Conservation (phyloP, 1,140 invertebrate species). For the Pogonus chalceus region DNA sequence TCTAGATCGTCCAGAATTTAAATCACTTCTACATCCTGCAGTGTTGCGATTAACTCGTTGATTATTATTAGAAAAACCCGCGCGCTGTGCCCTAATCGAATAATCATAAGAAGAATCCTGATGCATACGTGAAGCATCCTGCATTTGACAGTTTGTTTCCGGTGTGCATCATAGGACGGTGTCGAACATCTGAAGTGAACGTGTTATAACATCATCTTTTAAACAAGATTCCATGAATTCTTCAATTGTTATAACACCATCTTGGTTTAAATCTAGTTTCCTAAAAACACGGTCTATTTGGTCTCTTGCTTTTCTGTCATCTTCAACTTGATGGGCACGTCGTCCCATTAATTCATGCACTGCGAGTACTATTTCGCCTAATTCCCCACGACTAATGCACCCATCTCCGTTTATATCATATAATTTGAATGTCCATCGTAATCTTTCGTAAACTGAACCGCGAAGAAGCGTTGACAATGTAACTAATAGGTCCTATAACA, state of each 20-base stretch:
- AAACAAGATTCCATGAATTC: conserved; percentile 94
- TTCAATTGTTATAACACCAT: conserved; percentile 91
- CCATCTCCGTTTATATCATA: conserved; percentile 95
- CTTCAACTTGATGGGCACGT: conserved; percentile 56
- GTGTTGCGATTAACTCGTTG: no score
- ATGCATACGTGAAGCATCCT: no score
- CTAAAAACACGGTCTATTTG: conserved; percentile 76
- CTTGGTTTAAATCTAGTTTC: conserved; percentile 87
- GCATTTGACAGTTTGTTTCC: no score
- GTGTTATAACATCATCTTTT: conserved; percentile 76
- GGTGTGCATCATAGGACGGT: conserved; percentile 56
- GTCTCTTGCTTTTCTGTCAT: conserved; percentile 69
- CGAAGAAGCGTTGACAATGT: conserved; percentile 80
- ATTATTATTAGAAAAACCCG: no score
- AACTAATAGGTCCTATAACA: conserved; percentile 72
- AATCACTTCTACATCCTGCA: no score
- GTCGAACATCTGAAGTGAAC: conserved; percentile 74
- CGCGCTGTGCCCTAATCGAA: no score
- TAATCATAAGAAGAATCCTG: no score
- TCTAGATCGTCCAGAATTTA: no score
- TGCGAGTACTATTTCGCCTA: conserved; percentile 81
- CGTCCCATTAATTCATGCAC: conserved; percentile 86
- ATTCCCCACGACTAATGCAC: conserved; percentile 80
- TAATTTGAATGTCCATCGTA: conserved; percentile 88
- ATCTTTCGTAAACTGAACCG: conserved; percentile 83